phyloP scores from a whole-genome alignment of 2,797 vertebrate genomes.

The Sebastes matsubarae region DNA sequence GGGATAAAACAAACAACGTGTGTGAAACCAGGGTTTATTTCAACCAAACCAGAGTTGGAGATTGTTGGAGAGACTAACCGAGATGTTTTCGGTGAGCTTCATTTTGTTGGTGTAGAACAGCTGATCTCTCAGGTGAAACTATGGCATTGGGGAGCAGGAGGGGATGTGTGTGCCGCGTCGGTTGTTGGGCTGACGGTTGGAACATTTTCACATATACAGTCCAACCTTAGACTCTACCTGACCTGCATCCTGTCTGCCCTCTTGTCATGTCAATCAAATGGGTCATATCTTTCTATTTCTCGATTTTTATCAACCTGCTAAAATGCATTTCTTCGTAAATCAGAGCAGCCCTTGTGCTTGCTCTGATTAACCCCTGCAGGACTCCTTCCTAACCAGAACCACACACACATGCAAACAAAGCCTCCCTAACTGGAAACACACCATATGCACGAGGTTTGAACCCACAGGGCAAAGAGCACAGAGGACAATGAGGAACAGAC shows the following conservation, averaged over 20 bases:
- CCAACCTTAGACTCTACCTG: background rate
- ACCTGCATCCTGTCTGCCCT: background rate
- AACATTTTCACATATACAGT: too few relatives aligned
- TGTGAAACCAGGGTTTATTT: too few relatives aligned
- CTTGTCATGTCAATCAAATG: background rate
- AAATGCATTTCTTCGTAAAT: conserved; percentile 9
- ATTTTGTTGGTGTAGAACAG: too few relatives aligned
- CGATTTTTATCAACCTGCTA: background rate
- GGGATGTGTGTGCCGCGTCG: too few relatives aligned
- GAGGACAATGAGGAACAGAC: conserved; percentile 47
- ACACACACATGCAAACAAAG: conserved; percentile 7
- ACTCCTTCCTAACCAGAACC: conserved; percentile 23
- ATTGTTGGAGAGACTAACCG: too few relatives aligned
- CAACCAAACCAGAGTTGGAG: too few relatives aligned
- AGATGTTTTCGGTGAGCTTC: too few relatives aligned
- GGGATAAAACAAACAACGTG: too few relatives aligned
- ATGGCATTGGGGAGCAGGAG: too few relatives aligned
- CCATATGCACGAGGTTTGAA: conserved; percentile 2
- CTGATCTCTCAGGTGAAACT: too few relatives aligned
- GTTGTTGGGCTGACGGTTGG: too few relatives aligned
- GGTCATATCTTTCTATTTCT: background rate
- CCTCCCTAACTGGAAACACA: conserved; percentile 21
- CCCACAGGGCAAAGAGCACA: conserved; percentile 21
- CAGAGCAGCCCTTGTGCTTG: background rate
- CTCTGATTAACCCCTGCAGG: background rate